Base-by-base conservation (phyloP, 2,797 vertebrate genomes). In the Ctenosaura bakeri region DNA sequence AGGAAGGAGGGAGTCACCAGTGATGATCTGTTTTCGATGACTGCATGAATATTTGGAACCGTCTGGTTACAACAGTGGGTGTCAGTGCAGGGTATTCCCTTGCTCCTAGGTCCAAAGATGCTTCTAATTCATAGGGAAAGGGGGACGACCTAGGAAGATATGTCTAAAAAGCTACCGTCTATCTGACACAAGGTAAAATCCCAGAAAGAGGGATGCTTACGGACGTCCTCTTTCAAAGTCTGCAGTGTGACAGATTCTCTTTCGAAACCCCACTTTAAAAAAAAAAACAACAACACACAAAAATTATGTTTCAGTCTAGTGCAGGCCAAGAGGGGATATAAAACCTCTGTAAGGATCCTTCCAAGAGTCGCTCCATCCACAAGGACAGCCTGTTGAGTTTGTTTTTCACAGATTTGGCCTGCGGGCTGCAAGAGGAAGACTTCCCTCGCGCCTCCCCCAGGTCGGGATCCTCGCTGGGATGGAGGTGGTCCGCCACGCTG, bases 361-460 rank as follows among this genome's bases (percentile, higher is more conserved):
- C 99, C 94, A 99, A 96, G 35, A 99, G 98, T 87, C 98, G 97
- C 91, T 99, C 99, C 99, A 99, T 99, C 99, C 99, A 99, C 73
- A 99, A 93, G 20, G 98, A 99, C 52, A 99, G 96, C 85, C 98
- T 98, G 97, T 98, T 98, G 93, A 99, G 96, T 96, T 99, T 99
- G 95, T 98, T 98, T 96, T 98, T 99, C 95, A 98, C 96, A 89
- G 96, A 96, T 90, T 89, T 93, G 80, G 95, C 91, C 50, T 94
- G 96, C 0, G 88, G 98, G 97, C 93, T 98, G 95, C 88, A 93
- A 90, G 94, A 82, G 91, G 94, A 92, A 91, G 94, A 38, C 92
- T 96, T 98, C 96, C 83, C 97, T 90, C 96, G 97, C 82, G 97
- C 93, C 77, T 98, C 98, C 0, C 97, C 97, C 0, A 88, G 85